These are phyloP conservation scores for Psilopogon haemacephalus DNA, from an alignment of 2,113 vertebrate species.

Conservation along the genomic window DNA sequence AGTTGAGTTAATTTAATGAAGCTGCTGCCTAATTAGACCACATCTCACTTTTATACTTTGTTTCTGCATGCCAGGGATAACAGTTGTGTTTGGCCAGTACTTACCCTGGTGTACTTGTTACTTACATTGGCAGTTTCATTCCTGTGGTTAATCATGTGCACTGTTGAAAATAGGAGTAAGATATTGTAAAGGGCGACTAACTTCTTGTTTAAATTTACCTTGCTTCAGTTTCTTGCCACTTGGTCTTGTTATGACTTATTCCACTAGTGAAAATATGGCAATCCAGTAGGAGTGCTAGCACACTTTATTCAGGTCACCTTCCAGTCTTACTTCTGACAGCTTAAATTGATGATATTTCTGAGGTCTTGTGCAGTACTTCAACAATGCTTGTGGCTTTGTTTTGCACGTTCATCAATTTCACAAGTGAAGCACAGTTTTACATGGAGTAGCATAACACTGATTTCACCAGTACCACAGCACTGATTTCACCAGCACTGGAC, in stretches of 20 bases:
- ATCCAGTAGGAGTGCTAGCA: background rate
- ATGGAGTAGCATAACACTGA: background rate
- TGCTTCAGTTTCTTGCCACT: background rate
- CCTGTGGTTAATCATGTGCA: background rate
- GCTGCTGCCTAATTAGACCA: background rate
- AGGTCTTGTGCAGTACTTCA: background rate
- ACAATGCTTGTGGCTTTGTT: background rate
- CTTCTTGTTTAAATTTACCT: background rate
- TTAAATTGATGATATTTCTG: background rate
- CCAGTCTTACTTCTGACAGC: background rate
- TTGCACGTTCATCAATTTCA: background rate
- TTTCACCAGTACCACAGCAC: background rate
- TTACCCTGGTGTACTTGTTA: background rate
- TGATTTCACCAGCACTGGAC: background rate
- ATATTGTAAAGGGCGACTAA: background rate
- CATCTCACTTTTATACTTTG: background rate
- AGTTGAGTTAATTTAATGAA: background rate
- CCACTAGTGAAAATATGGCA: background rate
- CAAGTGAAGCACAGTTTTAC: background rate
- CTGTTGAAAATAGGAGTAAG: background rate
- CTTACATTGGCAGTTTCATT: background rate
- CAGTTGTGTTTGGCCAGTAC: background rate
- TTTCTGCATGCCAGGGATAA: background rate
- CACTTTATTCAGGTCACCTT: background rate
- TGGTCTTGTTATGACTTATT: background rate